phyloP scores from a whole-genome alignment of 2,888 invertebrate genomes.

The Ormia ochracea region DNA sequence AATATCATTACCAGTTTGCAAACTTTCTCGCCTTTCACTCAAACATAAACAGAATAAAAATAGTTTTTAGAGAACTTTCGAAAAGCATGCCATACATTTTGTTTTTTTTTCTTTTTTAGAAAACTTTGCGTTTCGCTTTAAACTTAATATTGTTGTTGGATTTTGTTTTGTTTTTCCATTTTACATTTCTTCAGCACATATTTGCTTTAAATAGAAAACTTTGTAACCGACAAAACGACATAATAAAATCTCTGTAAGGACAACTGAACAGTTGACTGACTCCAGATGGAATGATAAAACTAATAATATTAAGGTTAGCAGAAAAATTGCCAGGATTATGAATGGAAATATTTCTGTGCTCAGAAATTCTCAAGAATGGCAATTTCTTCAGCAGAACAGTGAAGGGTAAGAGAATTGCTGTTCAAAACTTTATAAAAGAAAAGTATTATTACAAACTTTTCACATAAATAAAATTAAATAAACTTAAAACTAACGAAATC shows the following conservation, averaged over 20 bases:
- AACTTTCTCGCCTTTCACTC: no score
- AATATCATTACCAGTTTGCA: no score
- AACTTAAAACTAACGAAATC: no score
- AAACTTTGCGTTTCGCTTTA: constrained; percentile 13
- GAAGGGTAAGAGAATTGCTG: no score
- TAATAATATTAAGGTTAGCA: constrained; percentile 24
- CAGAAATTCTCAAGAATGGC: neutral
- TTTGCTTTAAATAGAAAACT: constrained; percentile 34
- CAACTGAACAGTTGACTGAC: constrained; percentile 2
- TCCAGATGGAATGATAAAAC: constrained; percentile 28
- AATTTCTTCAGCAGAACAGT: neutral
- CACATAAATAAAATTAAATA: no score
- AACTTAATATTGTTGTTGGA: neutral
- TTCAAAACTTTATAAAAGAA: no score
- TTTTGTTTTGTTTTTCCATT: neutral
- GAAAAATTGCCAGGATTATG: neutral
- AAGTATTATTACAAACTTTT: no score
- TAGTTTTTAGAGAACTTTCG: no score
- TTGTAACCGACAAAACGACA: constrained; percentile 28
- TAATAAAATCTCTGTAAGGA: neutral
- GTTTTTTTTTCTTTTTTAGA: no score
- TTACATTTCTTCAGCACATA: neutral
- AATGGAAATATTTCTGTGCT: neutral
- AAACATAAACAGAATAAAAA: no score
- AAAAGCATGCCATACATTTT: no score